Evolutionary conservation across 2,797 vertebrate species (phyloP), one percentile per base, ranked within the genome.

Genomic region (Sitta carolinensis): DNA sequence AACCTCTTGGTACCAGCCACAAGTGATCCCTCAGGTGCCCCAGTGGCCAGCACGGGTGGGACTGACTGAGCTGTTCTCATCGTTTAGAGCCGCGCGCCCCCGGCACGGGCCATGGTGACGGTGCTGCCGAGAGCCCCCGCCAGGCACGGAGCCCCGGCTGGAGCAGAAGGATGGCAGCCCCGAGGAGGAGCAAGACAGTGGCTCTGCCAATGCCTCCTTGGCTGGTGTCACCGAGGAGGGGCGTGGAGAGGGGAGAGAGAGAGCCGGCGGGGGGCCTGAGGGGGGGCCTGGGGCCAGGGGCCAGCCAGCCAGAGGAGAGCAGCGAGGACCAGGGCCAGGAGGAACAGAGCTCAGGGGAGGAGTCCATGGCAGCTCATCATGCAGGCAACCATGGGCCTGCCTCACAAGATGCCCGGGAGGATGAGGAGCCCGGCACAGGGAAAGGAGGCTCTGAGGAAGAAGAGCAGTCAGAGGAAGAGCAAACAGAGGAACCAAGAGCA

Each of bases 21-120:
- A 58, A 30, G 38, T 40, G 26, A 8, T 38, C 58, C 77, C 82
- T 59, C 69, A 38, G 83, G 90, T 59, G 59, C 57, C 30, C 55
- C 5, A 0, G 64, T 55, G 67, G 75, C 89, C 4, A 0, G 62
- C 2, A 11, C 14, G 50, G 91, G 93, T 76, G 92, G 95, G 90
- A 98, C 97, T 98, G 97, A 98, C 98, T 83, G 95, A 97, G 97
- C 84, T 98, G 92, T 98, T 98, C 98, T 98, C 96, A 97, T 96
- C 97, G 57, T 98, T 98, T 98, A 98, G 98, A 98, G 95, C 97
- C 59, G 13, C 97, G 57, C 55, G 88, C 87, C 86, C 92, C 98
- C 5, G 69, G 97, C 94, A 96, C 89, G 18, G 98, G 98, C 95
- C 98, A 97, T 43, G 96, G 89, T 26, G 94, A 90, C n/a, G 92